Conservation (phyloP, 2,888 invertebrate species). For the Eristalis tenax region DNA sequence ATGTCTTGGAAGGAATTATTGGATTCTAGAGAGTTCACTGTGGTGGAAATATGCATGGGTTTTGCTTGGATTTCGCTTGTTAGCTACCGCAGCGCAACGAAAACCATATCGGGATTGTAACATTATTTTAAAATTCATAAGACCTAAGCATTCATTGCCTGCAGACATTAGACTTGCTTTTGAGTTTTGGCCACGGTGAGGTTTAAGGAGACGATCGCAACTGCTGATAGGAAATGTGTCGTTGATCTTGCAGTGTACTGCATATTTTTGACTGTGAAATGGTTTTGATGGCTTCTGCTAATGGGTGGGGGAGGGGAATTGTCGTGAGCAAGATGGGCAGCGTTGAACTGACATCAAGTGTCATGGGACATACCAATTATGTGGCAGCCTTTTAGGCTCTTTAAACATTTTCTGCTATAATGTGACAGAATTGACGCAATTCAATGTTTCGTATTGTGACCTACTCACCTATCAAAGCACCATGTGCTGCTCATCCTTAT, state of each 20-base stretch:
- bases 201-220: not conserved
- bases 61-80: constrained; percentile 14
- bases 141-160: not conserved
- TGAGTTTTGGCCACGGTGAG: not conserved
- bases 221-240: not conserved
- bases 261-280: too few relatives aligned
- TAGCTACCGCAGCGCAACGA: constrained; percentile 48
- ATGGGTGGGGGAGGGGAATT: too few relatives aligned
- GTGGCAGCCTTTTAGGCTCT: too few relatives aligned
- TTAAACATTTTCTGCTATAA: too few relatives aligned
- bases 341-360: too few relatives aligned
- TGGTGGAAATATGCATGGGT: constrained; percentile 48
- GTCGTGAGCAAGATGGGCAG: too few relatives aligned
- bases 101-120: constrained; percentile 38
- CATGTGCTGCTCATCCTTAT: too few relatives aligned
- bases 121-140: constrained; percentile 27
- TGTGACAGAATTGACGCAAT: too few relatives aligned
- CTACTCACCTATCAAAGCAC: too few relatives aligned
- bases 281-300: too few relatives aligned
- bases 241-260: not conserved
- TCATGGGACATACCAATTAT: too few relatives aligned
- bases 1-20: constrained; percentile 63
- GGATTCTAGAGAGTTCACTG: constrained; percentile 62
- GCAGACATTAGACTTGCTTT: not conserved
- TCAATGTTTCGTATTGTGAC: too few relatives aligned